Evolutionary conservation across 2,888 invertebrate genomes (phyloP).

Genomic region (Eupithecia inturbata): DNA sequence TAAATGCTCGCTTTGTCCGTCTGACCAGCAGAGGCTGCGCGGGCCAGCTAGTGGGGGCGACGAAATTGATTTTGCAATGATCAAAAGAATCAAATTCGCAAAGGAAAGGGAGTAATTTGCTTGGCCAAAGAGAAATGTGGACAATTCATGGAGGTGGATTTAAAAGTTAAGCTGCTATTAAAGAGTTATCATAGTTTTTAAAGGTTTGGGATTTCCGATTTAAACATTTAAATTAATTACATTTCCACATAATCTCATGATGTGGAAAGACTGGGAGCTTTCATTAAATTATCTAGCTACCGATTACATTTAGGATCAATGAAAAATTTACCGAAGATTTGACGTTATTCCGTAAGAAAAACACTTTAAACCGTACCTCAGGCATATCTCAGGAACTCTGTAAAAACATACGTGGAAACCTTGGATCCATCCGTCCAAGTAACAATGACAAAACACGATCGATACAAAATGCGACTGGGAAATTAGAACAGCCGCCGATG

Average conservation of each 20-base stretch:
- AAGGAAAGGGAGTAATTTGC: constrained; percentile 72
- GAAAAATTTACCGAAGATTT: too few relatives aligned
- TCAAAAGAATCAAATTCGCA: constrained; percentile 74
- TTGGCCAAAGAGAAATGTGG: constrained; percentile 60
- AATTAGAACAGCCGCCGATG: too few relatives aligned
- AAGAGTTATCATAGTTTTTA: constrained; percentile 8
- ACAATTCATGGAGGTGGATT: constrained; percentile 5
- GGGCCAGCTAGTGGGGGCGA: constrained; percentile 51
- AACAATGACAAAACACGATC: too few relatives aligned
- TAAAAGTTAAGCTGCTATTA: constrained; percentile 21
- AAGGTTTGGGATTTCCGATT: constrained; percentile 5
- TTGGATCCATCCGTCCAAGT: too few relatives aligned
- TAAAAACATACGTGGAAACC: too few relatives aligned
- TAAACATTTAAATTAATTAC: too few relatives aligned
- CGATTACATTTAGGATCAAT: too few relatives aligned
- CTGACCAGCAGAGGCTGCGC: constrained; percentile 33
- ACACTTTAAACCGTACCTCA: too few relatives aligned
- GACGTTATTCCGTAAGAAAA: too few relatives aligned
- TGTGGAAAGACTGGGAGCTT: background rate
- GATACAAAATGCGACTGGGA: too few relatives aligned
- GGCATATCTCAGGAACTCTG: too few relatives aligned
- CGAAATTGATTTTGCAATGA: constrained; percentile 73
- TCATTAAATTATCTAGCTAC: background rate
- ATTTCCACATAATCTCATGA: background rate
- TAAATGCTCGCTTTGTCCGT: constrained; percentile 37